Percentiles rank a stretch among this genome's conserved stretches.
These are phyloP conservation scores for Drosophila orena DNA, from an alignment of 1,140 invertebrate species.

Conservation along the genomic window DNA sequence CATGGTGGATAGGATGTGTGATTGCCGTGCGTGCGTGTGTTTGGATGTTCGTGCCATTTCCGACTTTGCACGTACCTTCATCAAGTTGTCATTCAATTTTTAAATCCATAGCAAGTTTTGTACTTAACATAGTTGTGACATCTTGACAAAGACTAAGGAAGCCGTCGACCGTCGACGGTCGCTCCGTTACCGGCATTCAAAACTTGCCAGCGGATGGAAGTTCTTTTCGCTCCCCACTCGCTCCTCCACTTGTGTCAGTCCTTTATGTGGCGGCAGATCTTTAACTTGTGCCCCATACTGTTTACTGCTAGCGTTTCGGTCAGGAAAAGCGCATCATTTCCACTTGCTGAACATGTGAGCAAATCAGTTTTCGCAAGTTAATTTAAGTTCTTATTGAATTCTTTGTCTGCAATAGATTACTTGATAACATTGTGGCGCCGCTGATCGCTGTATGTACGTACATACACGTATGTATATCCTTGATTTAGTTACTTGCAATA, in stretches of 20 bases:
- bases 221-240: constrained; percentile 14
- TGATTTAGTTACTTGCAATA: not conserved
- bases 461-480: no score
- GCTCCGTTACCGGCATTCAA: constrained; percentile 61
- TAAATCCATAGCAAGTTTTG: constrained; percentile 83
- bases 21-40: constrained; percentile 42
- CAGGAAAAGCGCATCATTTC: constrained; percentile 32
- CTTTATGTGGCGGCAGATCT: constrained; percentile 21
- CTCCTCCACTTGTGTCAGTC: constrained; percentile 2
- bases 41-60: constrained; percentile 67
- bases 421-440: not conserved
- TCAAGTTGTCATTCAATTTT: constrained; percentile 84
- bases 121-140: constrained; percentile 83
- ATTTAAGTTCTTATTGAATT: constrained; percentile 17
- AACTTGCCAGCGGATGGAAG: constrained; percentile 54
- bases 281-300: constrained; percentile 8
- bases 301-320: constrained; percentile 3
- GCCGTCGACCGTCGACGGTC: constrained; percentile 53
- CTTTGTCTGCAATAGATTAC: not conserved
- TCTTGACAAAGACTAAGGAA: constrained; percentile 76
- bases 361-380: constrained; percentile 24
- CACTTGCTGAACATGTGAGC: not conserved
- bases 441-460: not conserved
- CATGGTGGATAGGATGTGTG: constrained; percentile 17
- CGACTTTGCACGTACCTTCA: constrained; percentile 83